Base-by-base conservation (phyloP, 2,888 invertebrate genomes). In the Ptycholaimellus sp. region DNA sequence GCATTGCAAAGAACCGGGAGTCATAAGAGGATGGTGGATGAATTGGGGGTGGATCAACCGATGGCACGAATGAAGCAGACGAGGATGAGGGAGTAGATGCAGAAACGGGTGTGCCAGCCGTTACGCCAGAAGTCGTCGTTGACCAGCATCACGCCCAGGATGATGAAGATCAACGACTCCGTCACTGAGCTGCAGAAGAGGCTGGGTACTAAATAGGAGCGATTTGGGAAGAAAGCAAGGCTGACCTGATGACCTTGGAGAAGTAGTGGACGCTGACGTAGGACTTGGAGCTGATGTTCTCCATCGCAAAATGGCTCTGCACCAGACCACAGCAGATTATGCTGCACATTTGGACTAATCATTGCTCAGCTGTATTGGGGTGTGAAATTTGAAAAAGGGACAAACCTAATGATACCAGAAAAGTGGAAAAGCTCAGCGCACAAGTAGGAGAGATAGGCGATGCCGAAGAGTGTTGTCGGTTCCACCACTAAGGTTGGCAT, bases 401-500 rank as follows among this genome's bases (percentile, higher is more conserved):
- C n/a, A n/a, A n/a, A n/a, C n/a, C n/a, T n/a, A n/a, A n/a, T 67
- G 41, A 69, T 67, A 29, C 68, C 68, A 6, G 68, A 68, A 48
- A 67, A 67, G 40, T 67, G 65, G 46, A 69, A 63, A 45, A 69
- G 48, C 49, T 69, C 69, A 2, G 67, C 64, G 28, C 59, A 48
- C 9, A 69, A 52, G 45, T 67, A 69, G 2, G 67, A 56, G 19
- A 66, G 49, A 46, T 68, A 69, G n/a, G 68, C 67, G 48, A 67
- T 56, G 23, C 62, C 61, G 37, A 67, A 59, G 37, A 68, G 51
- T 3, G 65, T 59, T 19, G 69, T 52, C 1, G 68, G 68, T 45
- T 69, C 68, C 9, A 66, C 63, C 30, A 68, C 68, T 68, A n/a
- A n/a, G n/a, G n/a, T n/a, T n/a, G n/a, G n/a, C n/a, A n/a, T n/a